Conservation (phyloP, 2,888 invertebrate species). For the Linyphia triangularis region DNA sequence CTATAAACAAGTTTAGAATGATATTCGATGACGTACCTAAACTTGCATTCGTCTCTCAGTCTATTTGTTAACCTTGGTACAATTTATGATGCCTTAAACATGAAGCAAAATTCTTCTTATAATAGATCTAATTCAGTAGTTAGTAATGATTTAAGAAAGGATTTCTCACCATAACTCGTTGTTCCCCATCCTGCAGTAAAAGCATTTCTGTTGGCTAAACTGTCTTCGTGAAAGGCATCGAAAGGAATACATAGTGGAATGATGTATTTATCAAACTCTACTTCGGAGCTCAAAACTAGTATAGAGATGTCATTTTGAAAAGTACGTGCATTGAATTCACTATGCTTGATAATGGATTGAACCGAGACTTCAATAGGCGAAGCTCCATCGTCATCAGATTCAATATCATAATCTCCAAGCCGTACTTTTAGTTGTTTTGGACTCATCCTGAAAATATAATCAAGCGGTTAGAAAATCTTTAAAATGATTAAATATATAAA, state of each 20-base stretch:
- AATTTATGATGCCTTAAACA: too few species aligned
- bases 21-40: too few species aligned
- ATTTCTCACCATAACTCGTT: constrained; percentile 55
- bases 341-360: constrained; percentile 25
- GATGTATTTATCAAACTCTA: constrained; percentile 45
- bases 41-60: too few species aligned
- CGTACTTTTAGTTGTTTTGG: constrained; percentile 45
- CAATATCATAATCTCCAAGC: constrained; percentile 65
- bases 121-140: too few species aligned
- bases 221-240: constrained; percentile 41
- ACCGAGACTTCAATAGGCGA: constrained; percentile 47
- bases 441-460: constrained; percentile 38
- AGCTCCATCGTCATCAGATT: constrained; percentile 55
- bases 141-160: too few species aligned
- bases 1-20: too few species aligned
- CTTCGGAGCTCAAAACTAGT: constrained; percentile 23
- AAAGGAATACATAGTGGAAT: constrained; percentile 73
- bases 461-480: neutral
- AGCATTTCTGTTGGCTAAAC: constrained; percentile 65
- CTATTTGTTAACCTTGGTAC: too few species aligned
- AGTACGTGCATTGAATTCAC: constrained; percentile 37
- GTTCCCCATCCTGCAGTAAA: constrained; percentile 76
- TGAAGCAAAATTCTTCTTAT: too few species aligned
- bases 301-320: constrained; percentile 73
- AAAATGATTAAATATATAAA: neutral